These are phyloP conservation scores for Pangasius larnaudii DNA, from an alignment of 2,797 vertebrate species.

Conservation along the genomic window DNA sequence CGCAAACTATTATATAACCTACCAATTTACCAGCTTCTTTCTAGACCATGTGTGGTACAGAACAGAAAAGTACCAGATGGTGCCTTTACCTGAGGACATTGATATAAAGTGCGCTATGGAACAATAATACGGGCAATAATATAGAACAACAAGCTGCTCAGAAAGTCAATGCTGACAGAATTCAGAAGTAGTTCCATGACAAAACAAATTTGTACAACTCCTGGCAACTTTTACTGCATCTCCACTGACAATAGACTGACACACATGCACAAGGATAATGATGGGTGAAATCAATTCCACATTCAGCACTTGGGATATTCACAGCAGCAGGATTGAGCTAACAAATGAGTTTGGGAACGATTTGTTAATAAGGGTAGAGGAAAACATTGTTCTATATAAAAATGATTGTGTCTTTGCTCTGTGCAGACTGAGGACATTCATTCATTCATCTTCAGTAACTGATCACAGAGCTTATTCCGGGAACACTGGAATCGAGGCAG, in stretches of 20 bases:
- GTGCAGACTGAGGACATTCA: background rate
- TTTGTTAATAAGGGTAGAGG: conserved; percentile 25
- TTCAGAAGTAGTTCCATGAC: conserved; percentile 14
- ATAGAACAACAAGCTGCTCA: conserved; percentile 1
- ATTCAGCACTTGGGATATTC: conserved; percentile 33
- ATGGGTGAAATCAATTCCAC: conserved; percentile 36
- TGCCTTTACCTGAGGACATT: conserved; percentile 36
- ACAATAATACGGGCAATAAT: conserved; percentile 22
- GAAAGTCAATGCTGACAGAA: background rate
- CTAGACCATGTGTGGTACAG: conserved; percentile 5
- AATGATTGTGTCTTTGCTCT: background rate
- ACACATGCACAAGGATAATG: conserved; percentile 37
- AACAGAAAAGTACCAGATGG: conserved; percentile 32
- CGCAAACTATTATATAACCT: background rate
- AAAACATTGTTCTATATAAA: conserved; percentile 25
- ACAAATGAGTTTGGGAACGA: conserved; percentile 8
- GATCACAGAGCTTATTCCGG: background rate
- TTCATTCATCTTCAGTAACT: background rate
- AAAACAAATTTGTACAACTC: conserved; percentile 16
- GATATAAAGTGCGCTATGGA: conserved; percentile 18
- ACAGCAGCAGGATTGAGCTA: conserved; percentile 5
- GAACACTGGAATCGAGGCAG: background rate
- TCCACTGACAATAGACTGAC: conserved; percentile 27
- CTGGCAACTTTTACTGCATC: conserved; percentile 12
- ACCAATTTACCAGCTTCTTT: background rate